phyloP scores from a whole-genome alignment of 37 sponge, comb jelly and placozoan genomes.

The Oscarella lobularis region DNA sequence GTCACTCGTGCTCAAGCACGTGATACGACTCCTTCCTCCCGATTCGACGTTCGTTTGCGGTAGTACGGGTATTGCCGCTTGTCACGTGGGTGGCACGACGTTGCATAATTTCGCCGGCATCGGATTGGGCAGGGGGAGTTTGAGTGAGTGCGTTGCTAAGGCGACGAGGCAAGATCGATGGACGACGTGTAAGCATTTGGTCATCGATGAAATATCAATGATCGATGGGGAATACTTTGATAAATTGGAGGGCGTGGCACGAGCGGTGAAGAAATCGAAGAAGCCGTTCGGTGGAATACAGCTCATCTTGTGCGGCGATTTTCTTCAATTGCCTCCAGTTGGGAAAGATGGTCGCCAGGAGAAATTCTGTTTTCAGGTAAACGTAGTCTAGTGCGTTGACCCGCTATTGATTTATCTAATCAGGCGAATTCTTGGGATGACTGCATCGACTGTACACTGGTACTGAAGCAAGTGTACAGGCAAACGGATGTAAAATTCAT shows the following conservation, averaged over 20 bases:
- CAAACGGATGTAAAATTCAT: slow-evolving; percentile 67
- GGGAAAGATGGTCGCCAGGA: slow-evolving; percentile 26
- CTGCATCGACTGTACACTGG: slow-evolving; percentile 43
- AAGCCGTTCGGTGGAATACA: slow-evolving; percentile 83
- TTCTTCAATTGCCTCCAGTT: slow-evolving; percentile 78
- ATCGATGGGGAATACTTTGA: slow-evolving; percentile 75
- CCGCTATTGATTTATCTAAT: neutral
- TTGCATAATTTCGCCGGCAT: slow-evolving; percentile 85
- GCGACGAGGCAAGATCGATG: slow-evolving; percentile 47
- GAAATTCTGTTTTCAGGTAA: slow-evolving; percentile 71
- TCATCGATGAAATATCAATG: slow-evolving; percentile 86
- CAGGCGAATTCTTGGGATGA: slow-evolving; percentile 58
- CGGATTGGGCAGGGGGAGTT: slow-evolving; percentile 39
- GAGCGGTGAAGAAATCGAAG: slow-evolving; percentile 32
- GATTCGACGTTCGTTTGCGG: slow-evolving; percentile 67
- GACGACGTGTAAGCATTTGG: slow-evolving; percentile 48
- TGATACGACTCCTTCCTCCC: slow-evolving; percentile 64
- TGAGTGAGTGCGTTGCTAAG: slow-evolving; percentile 38
- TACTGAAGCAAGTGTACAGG: slow-evolving; percentile 50
- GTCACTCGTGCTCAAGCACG: slow-evolving; percentile 51
- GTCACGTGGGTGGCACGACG: slow-evolving; percentile 70
- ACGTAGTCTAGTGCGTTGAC: too few relatives aligned
- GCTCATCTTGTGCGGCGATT: slow-evolving; percentile 78
- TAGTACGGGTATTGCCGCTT: slow-evolving; percentile 85
- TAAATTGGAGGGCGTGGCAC: slow-evolving; percentile 68